Evolutionary conservation across 2,888 invertebrate species (phyloP).

Genomic region (Tenodera sinensis): DNA sequence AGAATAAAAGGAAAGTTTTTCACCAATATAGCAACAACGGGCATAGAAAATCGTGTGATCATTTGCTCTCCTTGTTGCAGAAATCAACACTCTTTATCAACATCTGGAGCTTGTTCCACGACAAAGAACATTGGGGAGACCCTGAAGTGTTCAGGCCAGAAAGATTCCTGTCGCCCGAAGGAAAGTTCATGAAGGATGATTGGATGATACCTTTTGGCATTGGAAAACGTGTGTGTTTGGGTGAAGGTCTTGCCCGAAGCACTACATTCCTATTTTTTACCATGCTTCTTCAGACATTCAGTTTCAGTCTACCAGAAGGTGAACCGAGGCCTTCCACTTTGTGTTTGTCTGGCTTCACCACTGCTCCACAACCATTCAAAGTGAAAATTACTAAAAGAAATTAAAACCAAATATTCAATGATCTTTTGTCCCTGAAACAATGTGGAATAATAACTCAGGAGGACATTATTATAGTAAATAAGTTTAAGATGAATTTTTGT

Average conservation of each 20-base stretch:
- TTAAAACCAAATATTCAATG: not conserved
- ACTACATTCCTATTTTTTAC: slow-evolving; percentile 33
- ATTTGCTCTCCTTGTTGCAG: slow-evolving; percentile 20
- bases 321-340: slow-evolving; percentile 25
- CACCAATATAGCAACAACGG: too few relatives aligned
- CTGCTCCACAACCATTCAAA: slow-evolving; percentile 30
- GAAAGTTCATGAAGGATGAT: slow-evolving; percentile 28
- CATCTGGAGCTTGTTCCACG: slow-evolving; percentile 29
- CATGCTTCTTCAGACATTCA: slow-evolving; percentile 31
- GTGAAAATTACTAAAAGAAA: slow-evolving; percentile 11
- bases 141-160: slow-evolving; percentile 34
- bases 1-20: slow-evolving; percentile 22
- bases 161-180: slow-evolving; percentile 31
- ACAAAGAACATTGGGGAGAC: slow-evolving; percentile 33
- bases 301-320: slow-evolving; percentile 27
- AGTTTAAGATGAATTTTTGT: too few relatives aligned
- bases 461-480: too few relatives aligned
- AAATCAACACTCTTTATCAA: slow-evolving; percentile 29
- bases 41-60: too few relatives aligned
- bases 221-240: slow-evolving; percentile 34
- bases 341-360: slow-evolving; percentile 30
- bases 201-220: slow-evolving; percentile 32
- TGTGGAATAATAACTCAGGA: too few relatives aligned
- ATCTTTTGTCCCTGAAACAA: too few relatives aligned
- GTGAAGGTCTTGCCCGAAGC: slow-evolving; percentile 32